These are phyloP conservation scores for Pangasianodon gigas DNA, from an alignment of 2,113 vertebrate species.

Conservation along the genomic window DNA sequence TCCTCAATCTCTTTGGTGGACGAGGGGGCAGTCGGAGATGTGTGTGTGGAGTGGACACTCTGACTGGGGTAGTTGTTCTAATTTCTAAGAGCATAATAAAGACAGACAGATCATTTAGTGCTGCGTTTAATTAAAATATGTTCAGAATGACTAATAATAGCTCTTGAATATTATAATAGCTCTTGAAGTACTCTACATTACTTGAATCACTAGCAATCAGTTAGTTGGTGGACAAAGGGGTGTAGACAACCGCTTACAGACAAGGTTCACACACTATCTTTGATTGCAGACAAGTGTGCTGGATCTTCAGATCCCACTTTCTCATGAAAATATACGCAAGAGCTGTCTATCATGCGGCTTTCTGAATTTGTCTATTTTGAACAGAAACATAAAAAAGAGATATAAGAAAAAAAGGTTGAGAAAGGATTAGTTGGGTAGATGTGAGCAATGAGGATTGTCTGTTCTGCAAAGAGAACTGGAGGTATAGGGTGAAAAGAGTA, in stretches of 20 bases:
- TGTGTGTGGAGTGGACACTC: conserved; percentile 40
- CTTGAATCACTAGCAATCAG: neutral
- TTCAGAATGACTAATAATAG: neutral
- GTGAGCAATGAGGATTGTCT: neutral
- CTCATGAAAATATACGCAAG: neutral
- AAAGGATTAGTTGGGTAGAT: neutral
- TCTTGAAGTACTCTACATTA: neutral
- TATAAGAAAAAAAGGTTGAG: neutral
- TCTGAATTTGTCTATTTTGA: neutral
- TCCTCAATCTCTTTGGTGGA: conserved; percentile 64
- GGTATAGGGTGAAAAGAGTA: neutral
- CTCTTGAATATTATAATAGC: neutral
- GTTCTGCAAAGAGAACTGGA: neutral
- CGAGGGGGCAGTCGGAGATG: conserved; percentile 48
- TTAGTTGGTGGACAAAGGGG: neutral
- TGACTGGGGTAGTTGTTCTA: conserved; percentile 43
- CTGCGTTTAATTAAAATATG: neutral
- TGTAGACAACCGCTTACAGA: neutral
- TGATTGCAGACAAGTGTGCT: neutral
- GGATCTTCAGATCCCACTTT: neutral
- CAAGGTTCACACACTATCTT: neutral
- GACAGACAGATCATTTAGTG: neutral
- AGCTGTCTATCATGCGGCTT: neutral
- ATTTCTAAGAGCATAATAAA: conserved; percentile 55
- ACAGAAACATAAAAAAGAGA: neutral